phyloP scores from a whole-genome alignment of 2,797 vertebrate genomes.

The Pseudopleuronectes americanus region DNA sequence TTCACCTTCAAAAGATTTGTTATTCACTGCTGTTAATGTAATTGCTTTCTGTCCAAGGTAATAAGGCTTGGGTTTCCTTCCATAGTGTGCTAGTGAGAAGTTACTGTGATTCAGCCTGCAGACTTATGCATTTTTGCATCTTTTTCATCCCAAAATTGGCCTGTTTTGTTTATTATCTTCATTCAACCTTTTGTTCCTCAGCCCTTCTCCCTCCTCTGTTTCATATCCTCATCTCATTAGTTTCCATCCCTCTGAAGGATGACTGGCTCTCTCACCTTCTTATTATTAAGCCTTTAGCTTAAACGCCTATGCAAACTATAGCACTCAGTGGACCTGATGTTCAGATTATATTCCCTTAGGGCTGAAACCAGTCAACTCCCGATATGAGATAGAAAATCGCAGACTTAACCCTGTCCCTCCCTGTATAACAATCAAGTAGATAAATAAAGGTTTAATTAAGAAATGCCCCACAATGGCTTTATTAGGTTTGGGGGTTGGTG shows the following conservation, averaged over 20 bases:
- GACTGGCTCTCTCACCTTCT: constrained; percentile 47
- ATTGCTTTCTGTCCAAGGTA: constrained; percentile 67
- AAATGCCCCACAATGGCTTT: constrained; percentile 55
- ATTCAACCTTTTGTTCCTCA: constrained; percentile 35
- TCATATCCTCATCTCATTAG: constrained; percentile 56
- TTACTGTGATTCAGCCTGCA: constrained; percentile 35
- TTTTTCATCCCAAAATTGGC: constrained; percentile 49
- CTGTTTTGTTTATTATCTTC: constrained; percentile 56
- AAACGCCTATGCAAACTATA: constrained; percentile 58
- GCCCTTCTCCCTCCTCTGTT: constrained; percentile 35
- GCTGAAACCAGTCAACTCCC: constrained; percentile 53
- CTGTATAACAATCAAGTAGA: constrained; percentile 76
- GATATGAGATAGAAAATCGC: constrained; percentile 69
- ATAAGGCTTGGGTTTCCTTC: constrained; percentile 43
- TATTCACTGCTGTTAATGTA: constrained; percentile 66
- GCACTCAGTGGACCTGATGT: constrained; percentile 47
- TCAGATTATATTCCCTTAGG: constrained; percentile 68
- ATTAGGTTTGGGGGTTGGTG: constrained; percentile 47
- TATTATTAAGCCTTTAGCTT: constrained; percentile 55
- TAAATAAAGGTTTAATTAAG: constrained; percentile 83
- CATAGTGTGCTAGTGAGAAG: constrained; percentile 18
- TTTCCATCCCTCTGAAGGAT: constrained; percentile 52
- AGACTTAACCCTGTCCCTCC: constrained; percentile 63
- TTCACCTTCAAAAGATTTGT: constrained; percentile 67
- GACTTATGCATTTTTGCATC: constrained; percentile 44